Base-by-base conservation (phyloP, 2,888 invertebrate genomes). In the Diogma glabrata region DNA sequence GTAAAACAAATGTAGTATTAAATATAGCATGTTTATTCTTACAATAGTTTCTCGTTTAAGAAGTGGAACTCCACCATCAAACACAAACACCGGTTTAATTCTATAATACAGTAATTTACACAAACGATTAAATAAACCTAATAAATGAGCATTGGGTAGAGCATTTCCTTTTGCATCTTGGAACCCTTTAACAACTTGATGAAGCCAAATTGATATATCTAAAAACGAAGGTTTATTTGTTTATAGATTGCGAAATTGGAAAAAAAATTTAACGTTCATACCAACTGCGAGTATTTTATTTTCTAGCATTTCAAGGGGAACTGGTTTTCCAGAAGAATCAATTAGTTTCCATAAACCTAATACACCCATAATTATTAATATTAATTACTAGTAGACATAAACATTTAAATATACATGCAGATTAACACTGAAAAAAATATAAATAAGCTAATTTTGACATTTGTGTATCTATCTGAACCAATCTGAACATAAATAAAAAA, bases 121-220 rank as follows among this genome's bases (percentile, higher is more conserved):
- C 47, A 99, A 78, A 24, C 97, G 78, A 65, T 91, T 87, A 64
- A 95, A 96, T 40, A 99, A 76, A 24, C 92, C 91, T 56, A 95
- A 76, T 3, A 99, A 76, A 71, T 99, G 97, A 8, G 95, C 91
- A 72, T 95, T 93, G 2, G 87, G 82, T 30, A 88, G 69, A 4
- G 87, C 79, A 49, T 80, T 84, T 40, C 89, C 89, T 68, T 84
- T 83, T 46, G 81, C 77, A 70, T 93, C 92, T 64, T 92, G 86
- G 69, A 88, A 93, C 1, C 96, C 97, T 73, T 94, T 93, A 51
- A 94, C 81, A 53, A 92, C 84, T 73, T 99, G 99, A 72, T 99
- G 92, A 60, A 99, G 78, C 99, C 99, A 99, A 71, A 99, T 92
- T 56, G 97, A 99, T 57, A 97, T 86, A 81, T 99, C 97, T 96